phyloP scores from a whole-genome alignment of 2,888 invertebrate species.

The Trachelus tabidus region DNA sequence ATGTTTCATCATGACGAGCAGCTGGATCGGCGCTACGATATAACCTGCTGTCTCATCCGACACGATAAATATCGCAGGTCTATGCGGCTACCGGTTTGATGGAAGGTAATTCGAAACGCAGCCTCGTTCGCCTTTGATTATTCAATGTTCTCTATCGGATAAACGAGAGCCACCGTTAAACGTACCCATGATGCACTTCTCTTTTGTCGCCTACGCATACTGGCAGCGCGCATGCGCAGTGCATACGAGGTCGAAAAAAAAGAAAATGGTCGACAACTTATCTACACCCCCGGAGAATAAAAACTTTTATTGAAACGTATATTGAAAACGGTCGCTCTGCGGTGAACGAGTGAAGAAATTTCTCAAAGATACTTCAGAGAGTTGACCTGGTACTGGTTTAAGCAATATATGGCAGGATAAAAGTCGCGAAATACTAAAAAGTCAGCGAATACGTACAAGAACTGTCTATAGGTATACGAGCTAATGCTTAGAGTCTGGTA shows the following conservation, averaged over 20 bases:
- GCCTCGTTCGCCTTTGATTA: constrained; percentile 24
- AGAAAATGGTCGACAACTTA: too few species aligned
- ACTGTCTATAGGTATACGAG: neutral
- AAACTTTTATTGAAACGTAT: neutral
- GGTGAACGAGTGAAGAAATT: neutral
- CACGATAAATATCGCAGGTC: constrained; percentile 44
- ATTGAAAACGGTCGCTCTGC: neutral
- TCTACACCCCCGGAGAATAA: too few species aligned
- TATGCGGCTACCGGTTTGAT: constrained; percentile 7
- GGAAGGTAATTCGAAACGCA: constrained; percentile 27
- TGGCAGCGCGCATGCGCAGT: too few species aligned
- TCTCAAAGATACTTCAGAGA: neutral
- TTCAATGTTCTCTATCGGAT: neutral
- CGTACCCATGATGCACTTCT: too few species aligned
- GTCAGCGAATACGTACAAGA: neutral
- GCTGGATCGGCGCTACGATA: neutral
- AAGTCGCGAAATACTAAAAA: neutral
- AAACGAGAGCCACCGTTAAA: neutral
- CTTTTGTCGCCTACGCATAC: too few species aligned
- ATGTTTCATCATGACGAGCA: constrained; percentile 45
- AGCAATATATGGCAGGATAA: neutral
- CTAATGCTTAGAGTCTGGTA: neutral
- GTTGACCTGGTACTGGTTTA: neutral
- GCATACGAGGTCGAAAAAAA: too few species aligned
- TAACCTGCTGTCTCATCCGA: constrained; percentile 37